Evolutionary conservation across 2,113 vertebrate genomes (phyloP).

Genomic region (Heptranchias perlo): DNA sequence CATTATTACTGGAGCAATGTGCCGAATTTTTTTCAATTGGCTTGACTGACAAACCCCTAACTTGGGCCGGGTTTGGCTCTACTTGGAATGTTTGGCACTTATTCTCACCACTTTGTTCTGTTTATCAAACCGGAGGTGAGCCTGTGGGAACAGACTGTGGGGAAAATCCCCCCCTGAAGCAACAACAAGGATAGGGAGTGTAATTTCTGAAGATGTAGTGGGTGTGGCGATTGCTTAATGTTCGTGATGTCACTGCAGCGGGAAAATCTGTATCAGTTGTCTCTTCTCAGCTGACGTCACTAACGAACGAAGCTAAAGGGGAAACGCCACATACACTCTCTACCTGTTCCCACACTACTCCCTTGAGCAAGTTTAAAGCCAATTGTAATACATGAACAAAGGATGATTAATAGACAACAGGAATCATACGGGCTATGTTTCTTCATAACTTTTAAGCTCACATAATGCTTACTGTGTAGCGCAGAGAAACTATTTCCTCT

Average conservation of each 20-base stretch:
- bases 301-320: neutral
- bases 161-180: neutral
- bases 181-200: neutral
- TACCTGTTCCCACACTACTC: neutral
- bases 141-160: neutral
- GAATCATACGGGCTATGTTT: too few relatives aligned
- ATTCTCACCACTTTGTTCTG: neutral
- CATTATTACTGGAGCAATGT: too few relatives aligned
- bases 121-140: neutral
- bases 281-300: neutral
- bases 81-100: too few relatives aligned
- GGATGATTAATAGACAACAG: neutral
- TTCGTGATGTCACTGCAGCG: too few relatives aligned
- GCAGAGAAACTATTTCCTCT: neutral
- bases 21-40: too few relatives aligned
- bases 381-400: neutral
- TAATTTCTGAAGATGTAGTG: neutral
- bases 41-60: too few relatives aligned
- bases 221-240: neutral
- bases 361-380: neutral
- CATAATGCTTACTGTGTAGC: neutral
- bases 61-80: too few relatives aligned
- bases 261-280: neutral
- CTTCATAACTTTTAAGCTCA: too few relatives aligned
- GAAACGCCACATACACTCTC: neutral